Conservation (phyloP, 2,888 invertebrate genomes). For the Drosophila putrida region DNA sequence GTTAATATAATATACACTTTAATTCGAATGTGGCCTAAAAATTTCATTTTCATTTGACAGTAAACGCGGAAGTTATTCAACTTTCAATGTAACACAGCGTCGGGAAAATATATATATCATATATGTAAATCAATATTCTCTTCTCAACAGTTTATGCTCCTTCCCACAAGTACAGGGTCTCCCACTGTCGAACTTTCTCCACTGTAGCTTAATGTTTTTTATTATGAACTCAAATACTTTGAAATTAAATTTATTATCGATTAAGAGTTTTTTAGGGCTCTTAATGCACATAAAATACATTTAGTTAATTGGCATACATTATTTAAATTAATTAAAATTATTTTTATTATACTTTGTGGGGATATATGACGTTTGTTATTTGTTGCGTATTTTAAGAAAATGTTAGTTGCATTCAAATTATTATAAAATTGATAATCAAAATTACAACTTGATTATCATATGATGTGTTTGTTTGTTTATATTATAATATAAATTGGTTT, state of each 20-base stretch:
- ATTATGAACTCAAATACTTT: neutral
- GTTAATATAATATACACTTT: too few species aligned
- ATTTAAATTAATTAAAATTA: neutral
- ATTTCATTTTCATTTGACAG: too few species aligned
- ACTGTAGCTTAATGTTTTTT: too few species aligned
- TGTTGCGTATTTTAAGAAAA: neutral
- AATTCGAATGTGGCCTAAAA: too few species aligned
- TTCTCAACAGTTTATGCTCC: too few species aligned
- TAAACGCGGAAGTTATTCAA: too few species aligned
- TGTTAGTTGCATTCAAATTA: neutral
- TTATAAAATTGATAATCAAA: neutral
- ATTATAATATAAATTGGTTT: too few species aligned
- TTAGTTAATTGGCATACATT: neutral
- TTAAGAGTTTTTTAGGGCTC: neutral
- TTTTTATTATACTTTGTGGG: neutral
- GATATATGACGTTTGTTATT: neutral
- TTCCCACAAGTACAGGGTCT: too few species aligned
- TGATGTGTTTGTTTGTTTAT: neutral
- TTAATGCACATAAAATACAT: neutral
- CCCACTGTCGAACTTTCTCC: too few species aligned
- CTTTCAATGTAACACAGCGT: too few species aligned
- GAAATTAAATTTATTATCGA: neutral
- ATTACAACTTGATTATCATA: conserved; percentile 2
- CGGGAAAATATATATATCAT: too few species aligned
- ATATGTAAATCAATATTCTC: too few species aligned